Evolutionary conservation across 2,113 vertebrate genomes (phyloP), one percentile per base, ranked within the genome.

Genomic region (Hassar affinis): DNA sequence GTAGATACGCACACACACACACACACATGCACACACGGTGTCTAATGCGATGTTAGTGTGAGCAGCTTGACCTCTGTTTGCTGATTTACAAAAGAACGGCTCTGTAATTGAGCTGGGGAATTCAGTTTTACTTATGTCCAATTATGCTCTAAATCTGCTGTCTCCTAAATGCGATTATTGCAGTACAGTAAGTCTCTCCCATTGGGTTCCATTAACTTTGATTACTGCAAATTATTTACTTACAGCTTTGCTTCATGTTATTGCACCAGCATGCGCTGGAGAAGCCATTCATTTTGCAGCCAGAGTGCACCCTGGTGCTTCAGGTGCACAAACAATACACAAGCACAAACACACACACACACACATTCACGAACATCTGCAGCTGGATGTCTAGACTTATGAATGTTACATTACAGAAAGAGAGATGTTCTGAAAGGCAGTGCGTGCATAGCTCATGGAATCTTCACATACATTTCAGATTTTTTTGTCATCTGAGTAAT

Each of bases 151-250:
- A 94, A 94, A 94, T 93, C 93, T 93, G 90, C 92, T 88, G 88
- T 89, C 91, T 91, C 88, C 92, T 93, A 92, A 95, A 94, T 93
- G 92, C 94, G 94, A 93, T 94, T 93, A 94, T 93, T 93, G 90
- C 92, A 91, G 91, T 91, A 90, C 91, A 89, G 90, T 92, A 93
- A 91, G 91, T 88, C 90, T 91, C 93, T 94, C 93, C 93, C 94
- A 92, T 92, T 93, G 94, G 94, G 94, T 93, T 94, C 93, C 91
- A 94, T 95, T 94, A 94, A 92, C 92, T 94, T 94, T 94, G 93
- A 94, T 95, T 94, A 95, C 93, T 94, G 90, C 92, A 94, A 93
- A 95, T 95, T 94, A 95, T 95, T 95, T 95, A 95, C 93, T 94
- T 94, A 93, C 93, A 93, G 93, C 93, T 93, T 92, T 88, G 91